Conservation (phyloP, 1,140 invertebrate species). For the Sycophila sp. region DNA sequence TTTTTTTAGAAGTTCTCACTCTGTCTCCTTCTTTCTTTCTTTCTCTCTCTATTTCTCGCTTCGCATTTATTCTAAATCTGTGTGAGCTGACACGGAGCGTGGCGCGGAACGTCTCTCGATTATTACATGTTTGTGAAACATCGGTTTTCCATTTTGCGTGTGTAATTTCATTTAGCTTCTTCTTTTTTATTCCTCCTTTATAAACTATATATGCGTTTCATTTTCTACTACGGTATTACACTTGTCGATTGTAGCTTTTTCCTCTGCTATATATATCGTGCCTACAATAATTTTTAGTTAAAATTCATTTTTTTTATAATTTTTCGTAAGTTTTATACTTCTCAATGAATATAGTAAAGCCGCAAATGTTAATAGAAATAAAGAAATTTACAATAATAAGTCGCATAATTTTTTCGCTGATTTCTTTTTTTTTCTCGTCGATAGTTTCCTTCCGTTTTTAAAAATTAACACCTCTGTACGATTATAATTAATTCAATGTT, state of each 20-base stretch:
- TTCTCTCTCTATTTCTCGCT: neutral
- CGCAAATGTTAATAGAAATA: slow-evolving; percentile 24
- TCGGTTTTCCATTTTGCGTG: too few species aligned
- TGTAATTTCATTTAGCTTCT: neutral
- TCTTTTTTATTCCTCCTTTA: slow-evolving; percentile 24
- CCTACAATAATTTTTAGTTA: slow-evolving; percentile 37
- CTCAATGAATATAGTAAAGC: slow-evolving; percentile 34
- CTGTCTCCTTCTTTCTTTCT: neutral
- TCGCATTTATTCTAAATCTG: slow-evolving; percentile 26
- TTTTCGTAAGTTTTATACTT: too few species aligned
- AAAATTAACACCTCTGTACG: slow-evolving; percentile 30
- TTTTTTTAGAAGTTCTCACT: too few species aligned
- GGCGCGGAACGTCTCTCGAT: slow-evolving; percentile 37
- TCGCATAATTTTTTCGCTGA: slow-evolving; percentile 34
- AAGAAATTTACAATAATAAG: slow-evolving; percentile 35
- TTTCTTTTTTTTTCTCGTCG: neutral
- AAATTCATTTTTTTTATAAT: slow-evolving; percentile 29
- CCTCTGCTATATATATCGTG: slow-evolving; percentile 12
- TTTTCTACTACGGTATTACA: slow-evolving; percentile 27
- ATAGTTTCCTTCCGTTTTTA: slow-evolving; percentile 29
- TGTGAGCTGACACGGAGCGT: slow-evolving; percentile 38
- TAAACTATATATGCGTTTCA: slow-evolving; percentile 15
- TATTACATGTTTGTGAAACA: slow-evolving; percentile 36
- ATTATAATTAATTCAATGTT: slow-evolving; percentile 6
- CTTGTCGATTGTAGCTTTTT: slow-evolving; percentile 22